Base-by-base conservation (phyloP, 2,888 invertebrate genomes). In the Eilema depressum region DNA sequence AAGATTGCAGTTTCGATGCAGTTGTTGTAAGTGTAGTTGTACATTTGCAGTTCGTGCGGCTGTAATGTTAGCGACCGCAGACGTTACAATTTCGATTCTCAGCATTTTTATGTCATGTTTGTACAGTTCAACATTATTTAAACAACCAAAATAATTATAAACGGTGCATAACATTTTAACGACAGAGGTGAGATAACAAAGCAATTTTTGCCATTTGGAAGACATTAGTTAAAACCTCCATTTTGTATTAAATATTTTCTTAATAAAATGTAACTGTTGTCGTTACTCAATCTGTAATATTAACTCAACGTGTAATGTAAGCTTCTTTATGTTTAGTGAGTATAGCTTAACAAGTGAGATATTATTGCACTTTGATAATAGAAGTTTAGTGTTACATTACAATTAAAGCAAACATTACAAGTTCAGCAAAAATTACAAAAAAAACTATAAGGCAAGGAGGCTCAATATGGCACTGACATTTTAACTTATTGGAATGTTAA, bases 401-500 rank as follows among this genome's bases (percentile, higher is more conserved):
- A 60, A 53, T 62, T 64, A 63, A 41, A 70, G 63, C 37, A 60
- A 66, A 20, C 28, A 47, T 68, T 70, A 61, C 59, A 70, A 23
- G 11, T 23, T 62, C 33, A 64, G 33, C 28, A 65, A 70, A 72
- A 53, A 25, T 71, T 26, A 41, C 47, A 65, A 68, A 63, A 30
- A 41, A 41, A 41, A 41, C 17, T 60, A 60, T 0, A 61, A 33
- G 30, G 28, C 37, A 56, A 68, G 61, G 71, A 75, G 73, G 74
- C 56, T 74, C 73, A 71, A 26, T 79, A 82, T 82, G 82, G 82
- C 82, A 82, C 82, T 69, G 78, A 71, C 56, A 69, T 56, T 62
- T 63, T 76, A 63, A 53, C 57, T 61, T 75, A 80, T 26, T 82
- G 82, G 82, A 82, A 82, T 82, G 81, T 82, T 75, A 79, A 76